Evolutionary conservation across 2,797 vertebrate genomes (phyloP), one percentile per base, ranked within the genome.

Genomic region (Typhlichthys subterraneus): DNA sequence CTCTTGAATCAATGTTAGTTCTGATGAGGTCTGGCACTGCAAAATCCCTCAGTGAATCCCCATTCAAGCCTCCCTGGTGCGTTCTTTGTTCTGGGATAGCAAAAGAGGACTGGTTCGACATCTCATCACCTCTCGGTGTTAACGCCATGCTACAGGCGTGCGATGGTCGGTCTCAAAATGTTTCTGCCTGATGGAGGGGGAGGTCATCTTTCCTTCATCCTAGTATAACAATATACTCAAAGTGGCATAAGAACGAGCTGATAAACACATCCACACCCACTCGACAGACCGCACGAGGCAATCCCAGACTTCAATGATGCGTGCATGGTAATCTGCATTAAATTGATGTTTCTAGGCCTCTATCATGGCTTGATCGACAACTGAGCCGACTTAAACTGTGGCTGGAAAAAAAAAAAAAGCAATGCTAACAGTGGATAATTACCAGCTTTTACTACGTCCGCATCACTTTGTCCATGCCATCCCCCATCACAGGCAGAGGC

Each of bases 401-500:
- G 76, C 73, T 76, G 65, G 66, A 76, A 82, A 61, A 85, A 76
- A 85, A 85, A 61, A 59, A 74, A 65, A 61, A 49, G 48, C 85
- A 92, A 88, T 86, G 73, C 83, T 90, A 91, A 92, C 86, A 86
- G 87, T 75, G 72, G 77, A 79, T 89, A 88, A 89, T 91, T 90
- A 91, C 85, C 75, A 75, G 75, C 84, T 83, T 85, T 89, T 85
- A 80, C 85, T 85, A 72, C 17, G 38, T 75, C 75, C 82, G 74
- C 69, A 61, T 73, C 71, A 19, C 77, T 76, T 76, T 70, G 73
- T 81, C 59, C 69, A 65, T 85, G 77, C 78, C 73, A 70, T 70
- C 73, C 72, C 58, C 73, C 75, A 82, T 84, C 80, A 80, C 82
- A 83, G 76, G 75, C 72, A 78, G 76, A 84, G 66, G 79, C 81